Evolutionary conservation across 2,888 invertebrate species (phyloP).

Genomic region (Synergus gifuensis): DNA sequence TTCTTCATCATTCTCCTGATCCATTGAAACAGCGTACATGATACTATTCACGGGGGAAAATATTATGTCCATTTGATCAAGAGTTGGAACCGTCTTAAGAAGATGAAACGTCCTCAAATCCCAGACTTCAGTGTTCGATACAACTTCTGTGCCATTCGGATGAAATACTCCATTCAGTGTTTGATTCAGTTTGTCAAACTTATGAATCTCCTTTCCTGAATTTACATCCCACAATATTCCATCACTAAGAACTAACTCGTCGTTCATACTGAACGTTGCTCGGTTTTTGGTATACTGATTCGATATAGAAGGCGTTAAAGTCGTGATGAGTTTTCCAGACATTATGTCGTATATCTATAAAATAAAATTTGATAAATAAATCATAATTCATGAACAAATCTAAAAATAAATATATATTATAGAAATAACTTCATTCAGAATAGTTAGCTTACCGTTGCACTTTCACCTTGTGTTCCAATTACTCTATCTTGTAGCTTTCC

Average conservation of each 20-base stretch:
- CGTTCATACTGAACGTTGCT: conserved; percentile 95
- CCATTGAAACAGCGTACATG: conserved; percentile 91
- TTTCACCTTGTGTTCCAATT: conserved; percentile 92
- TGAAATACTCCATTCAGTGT: conserved; percentile 97
- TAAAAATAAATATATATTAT: conserved; percentile 10
- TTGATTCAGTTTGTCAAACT: conserved; percentile 98
- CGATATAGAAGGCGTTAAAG: conserved; percentile 88
- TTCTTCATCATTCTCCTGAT: conserved; percentile 86
- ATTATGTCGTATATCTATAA: conserved; percentile 91
- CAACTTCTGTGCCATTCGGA: conserved; percentile 96
- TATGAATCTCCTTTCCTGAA: conserved; percentile 93
- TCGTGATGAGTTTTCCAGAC: conserved; percentile 86
- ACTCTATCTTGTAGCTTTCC: conserved; percentile 93
- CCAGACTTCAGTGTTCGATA: conserved; percentile 99
- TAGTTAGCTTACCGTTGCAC: conserved; percentile 83
- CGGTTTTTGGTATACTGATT: conserved; percentile 96
- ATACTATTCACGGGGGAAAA: conserved; percentile 94
- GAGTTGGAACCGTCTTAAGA: conserved; percentile 93
- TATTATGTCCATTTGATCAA: conserved; percentile 93
- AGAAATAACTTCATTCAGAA: conserved; percentile 8
- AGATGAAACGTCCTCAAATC: conserved; percentile 96
- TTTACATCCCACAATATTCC: conserved; percentile 97
- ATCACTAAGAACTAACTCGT: conserved; percentile 94
- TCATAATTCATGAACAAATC: conserved; percentile 15
- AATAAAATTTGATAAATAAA: neutral